Evolutionary conservation across 2,113 vertebrate species (phyloP).

Genomic region (Micronisus gabar): DNA sequence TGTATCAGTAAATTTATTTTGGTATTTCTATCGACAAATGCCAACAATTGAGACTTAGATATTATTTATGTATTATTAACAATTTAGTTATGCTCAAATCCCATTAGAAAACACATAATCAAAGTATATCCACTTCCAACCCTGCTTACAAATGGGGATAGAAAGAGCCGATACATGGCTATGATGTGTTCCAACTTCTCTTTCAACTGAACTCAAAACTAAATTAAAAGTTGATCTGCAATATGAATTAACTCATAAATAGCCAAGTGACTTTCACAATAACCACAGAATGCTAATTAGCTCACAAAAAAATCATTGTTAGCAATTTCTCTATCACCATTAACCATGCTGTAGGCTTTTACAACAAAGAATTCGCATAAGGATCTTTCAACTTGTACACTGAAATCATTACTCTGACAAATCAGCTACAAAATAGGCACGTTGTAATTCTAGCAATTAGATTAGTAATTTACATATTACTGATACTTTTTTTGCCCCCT

Average conservation of each 20-base stretch:
- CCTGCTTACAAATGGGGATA: fast-evolving
- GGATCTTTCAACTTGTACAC: not conserved
- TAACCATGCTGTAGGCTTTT: not conserved
- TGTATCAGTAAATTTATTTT: not conserved
- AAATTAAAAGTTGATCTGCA: not conserved
- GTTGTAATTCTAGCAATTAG: not conserved
- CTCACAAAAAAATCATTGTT: not conserved
- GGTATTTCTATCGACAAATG: not conserved
- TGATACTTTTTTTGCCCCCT: not conserved
- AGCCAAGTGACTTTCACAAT: not conserved
- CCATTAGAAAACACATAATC: not conserved
- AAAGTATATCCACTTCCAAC: not conserved
- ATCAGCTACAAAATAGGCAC: not conserved
- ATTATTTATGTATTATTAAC: not conserved
- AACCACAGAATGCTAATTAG: not conserved
- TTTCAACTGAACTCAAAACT: not conserved
- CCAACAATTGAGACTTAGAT: not conserved
- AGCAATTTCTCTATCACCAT: not conserved
- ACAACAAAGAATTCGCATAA: not conserved
- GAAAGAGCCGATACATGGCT: not conserved
- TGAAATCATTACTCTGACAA: not conserved
- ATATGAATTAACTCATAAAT: not conserved
- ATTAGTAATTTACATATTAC: not conserved
- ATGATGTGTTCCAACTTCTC: not conserved
- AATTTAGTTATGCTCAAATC: not conserved